Base-by-base conservation (phyloP, 92 coral and sea anemone species). In the Montipora capitata region DNA sequence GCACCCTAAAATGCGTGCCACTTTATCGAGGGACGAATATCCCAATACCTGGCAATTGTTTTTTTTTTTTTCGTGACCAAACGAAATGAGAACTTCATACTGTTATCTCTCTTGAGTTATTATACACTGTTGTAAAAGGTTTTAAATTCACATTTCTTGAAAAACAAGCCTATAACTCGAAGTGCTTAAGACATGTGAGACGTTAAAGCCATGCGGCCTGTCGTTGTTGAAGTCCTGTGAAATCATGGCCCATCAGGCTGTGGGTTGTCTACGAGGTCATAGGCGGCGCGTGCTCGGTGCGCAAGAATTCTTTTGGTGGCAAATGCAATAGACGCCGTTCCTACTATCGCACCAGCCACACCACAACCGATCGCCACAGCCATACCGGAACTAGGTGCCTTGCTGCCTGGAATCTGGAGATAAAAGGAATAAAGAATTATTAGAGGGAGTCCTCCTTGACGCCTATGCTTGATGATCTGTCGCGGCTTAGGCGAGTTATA, bases 311-410 rank as follows among this genome's bases (percentile, higher is more conserved):
- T 86, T 84, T 98, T 98, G 40, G 98, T 98, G 64, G 98, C 95
- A 78, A 98, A 98, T 16, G 99, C 99, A 48, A 98, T 96, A 5
- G 99, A 96, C 8, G 99, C 99, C 5, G 99, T 96, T 7, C 99
- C 99, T 2, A 98, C 99, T 27, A 98, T 98, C 27, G 98, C 98
- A 5, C 98, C 98, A 8, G 99, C 99, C 12, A 98, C 99, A 11
- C 99, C 99, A 71, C 99, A 98, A 1, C 99, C 99, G 14, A 98
- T 96, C 7, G 99, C 99, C 18, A 98, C 98, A n/a, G 99, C 99
- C 62, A 98, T 75, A 4, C 95, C 99, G 11, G 99, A 96, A 14
- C 99, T 96, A 8, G 99, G 91, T 4, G 94, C 91, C 69, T 95
- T 95, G 80, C 98, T 94, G 15, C 92, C 82, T 43, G 98, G 92